These are phyloP conservation scores for Microctonus aethiopoides DNA, from an alignment of 2,888 invertebrate genomes.

Conservation along the genomic window DNA sequence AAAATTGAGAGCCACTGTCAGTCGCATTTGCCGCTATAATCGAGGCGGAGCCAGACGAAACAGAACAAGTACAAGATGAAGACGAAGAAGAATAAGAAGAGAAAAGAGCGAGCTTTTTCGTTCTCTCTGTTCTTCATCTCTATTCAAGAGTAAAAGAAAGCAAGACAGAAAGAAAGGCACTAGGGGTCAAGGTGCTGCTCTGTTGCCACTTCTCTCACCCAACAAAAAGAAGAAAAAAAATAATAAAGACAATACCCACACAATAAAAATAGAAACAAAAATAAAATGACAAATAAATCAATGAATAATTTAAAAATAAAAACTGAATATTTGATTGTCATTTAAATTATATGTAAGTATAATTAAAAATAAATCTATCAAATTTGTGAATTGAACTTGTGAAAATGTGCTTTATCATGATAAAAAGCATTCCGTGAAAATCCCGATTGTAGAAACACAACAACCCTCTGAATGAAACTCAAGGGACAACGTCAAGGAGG, in stretches of 20 bases:
- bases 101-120: slow-evolving; percentile 42
- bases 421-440: slow-evolving; percentile 5
- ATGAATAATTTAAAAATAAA: too few relatives aligned
- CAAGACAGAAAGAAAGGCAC: slow-evolving; percentile 36
- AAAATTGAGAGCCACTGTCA: slow-evolving; percentile 30
- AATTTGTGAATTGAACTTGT: too few relatives aligned
- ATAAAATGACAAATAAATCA: not conserved
- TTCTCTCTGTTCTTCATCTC: slow-evolving; percentile 36
- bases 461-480: not conserved
- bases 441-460: not conserved
- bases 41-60: slow-evolving; percentile 35
- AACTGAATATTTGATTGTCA: too few relatives aligned
- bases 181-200: slow-evolving; percentile 54
- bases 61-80: slow-evolving; percentile 5
- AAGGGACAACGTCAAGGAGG: slow-evolving; percentile 1
- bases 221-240: not conserved
- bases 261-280: not conserved
- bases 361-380: not conserved
- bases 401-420: not conserved
- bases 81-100: slow-evolving; percentile 24
- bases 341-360: not conserved
- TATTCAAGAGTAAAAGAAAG: slow-evolving; percentile 19
- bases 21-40: slow-evolving; percentile 29
- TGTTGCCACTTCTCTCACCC: slow-evolving; percentile 51
- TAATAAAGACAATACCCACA: not conserved